Conservation (phyloP, 35 echinoderm and acorn worm genomes). For the Lytechinus variegatus region DNA sequence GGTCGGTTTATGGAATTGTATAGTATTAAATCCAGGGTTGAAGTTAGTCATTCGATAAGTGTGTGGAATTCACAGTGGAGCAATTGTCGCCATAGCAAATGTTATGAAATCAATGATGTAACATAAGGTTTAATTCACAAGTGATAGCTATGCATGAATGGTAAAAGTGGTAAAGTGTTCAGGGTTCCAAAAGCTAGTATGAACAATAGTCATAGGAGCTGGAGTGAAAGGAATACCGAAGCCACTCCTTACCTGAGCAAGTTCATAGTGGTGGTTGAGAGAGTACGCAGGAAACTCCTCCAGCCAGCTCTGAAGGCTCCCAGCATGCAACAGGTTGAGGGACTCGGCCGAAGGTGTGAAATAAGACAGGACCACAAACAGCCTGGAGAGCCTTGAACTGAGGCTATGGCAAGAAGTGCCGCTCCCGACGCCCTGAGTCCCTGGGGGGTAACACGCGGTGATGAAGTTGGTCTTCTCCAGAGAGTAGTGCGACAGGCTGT, state of each 20-base stretch:
- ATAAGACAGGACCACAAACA: constrained; percentile 68
- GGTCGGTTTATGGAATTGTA: too few relatives aligned
- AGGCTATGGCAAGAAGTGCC: constrained; percentile 66
- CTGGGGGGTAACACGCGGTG: constrained; percentile 60
- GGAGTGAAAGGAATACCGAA: too few relatives aligned
- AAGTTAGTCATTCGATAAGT: too few relatives aligned
- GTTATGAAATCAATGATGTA: too few relatives aligned
- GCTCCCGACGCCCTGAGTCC: constrained; percentile 63
- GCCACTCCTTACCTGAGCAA: constrained; percentile 62
- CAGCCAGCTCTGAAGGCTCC: constrained; percentile 78
- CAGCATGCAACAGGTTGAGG: constrained; percentile 55
- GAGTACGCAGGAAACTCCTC: constrained; percentile 97
- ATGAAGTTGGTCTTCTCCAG: constrained; percentile 77
- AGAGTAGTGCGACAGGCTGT: constrained; percentile 64
- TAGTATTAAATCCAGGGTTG: too few relatives aligned
- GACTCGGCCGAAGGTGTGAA: constrained; percentile 62
- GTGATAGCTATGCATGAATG: too few relatives aligned
- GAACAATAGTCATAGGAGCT: too few relatives aligned
- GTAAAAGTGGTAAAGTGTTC: too few relatives aligned
- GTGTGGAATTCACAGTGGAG: too few relatives aligned
- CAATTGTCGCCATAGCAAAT: too few relatives aligned
- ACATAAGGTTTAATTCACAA: too few relatives aligned
- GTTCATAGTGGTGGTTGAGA: constrained; percentile 74
- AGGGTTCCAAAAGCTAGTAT: too few relatives aligned
- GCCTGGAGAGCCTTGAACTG: constrained; percentile 63